These are phyloP conservation scores for Phortica magna DNA, from an alignment of 2,888 invertebrate genomes.

Conservation along the genomic window DNA sequence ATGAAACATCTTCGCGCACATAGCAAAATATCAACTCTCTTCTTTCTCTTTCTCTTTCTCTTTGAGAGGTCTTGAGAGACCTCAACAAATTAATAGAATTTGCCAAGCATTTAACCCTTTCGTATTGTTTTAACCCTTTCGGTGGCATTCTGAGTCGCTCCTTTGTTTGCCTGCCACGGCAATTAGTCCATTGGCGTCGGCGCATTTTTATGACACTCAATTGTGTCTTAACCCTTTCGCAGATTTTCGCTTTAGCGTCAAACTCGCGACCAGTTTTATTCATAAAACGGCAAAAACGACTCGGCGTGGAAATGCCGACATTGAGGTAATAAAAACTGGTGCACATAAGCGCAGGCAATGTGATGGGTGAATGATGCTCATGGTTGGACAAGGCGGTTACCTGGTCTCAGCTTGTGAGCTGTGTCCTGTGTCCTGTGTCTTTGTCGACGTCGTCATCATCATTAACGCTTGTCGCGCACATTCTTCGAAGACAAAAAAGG, in stretches of 20 bases:
- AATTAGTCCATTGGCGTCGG: slow-evolving; percentile 71
- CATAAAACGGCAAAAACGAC: slow-evolving; percentile 54
- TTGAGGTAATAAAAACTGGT: slow-evolving; percentile 14
- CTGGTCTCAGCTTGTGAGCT: not conserved
- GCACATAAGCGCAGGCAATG: no score
- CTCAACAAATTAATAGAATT: slow-evolving; percentile 55
- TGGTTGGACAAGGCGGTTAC: not conserved
- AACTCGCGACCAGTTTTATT: slow-evolving; percentile 44
- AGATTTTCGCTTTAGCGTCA: not conserved
- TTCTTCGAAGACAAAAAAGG: slow-evolving; percentile 69
- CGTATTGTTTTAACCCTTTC: slow-evolving; percentile 33
- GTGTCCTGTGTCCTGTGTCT: not conserved
- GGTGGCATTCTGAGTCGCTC: not conserved
- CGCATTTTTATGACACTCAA: slow-evolving; percentile 11
- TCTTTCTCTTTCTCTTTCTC: not conserved
- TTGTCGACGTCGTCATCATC: slow-evolving; percentile 8
- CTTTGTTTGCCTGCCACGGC: slow-evolving; percentile 44
- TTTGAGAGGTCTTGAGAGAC: not conserved
- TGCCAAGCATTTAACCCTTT: slow-evolving; percentile 65
- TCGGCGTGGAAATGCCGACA: slow-evolving; percentile 45
- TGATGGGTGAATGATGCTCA: no score
- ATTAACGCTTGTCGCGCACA: slow-evolving; percentile 38
- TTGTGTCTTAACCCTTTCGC: slow-evolving; percentile 55
- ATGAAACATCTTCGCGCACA: slow-evolving; percentile 49
- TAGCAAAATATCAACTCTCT: slow-evolving; percentile 15